phyloP scores from a whole-genome alignment of 2,113 vertebrate species.

The Ceuthmochares aereus region DNA sequence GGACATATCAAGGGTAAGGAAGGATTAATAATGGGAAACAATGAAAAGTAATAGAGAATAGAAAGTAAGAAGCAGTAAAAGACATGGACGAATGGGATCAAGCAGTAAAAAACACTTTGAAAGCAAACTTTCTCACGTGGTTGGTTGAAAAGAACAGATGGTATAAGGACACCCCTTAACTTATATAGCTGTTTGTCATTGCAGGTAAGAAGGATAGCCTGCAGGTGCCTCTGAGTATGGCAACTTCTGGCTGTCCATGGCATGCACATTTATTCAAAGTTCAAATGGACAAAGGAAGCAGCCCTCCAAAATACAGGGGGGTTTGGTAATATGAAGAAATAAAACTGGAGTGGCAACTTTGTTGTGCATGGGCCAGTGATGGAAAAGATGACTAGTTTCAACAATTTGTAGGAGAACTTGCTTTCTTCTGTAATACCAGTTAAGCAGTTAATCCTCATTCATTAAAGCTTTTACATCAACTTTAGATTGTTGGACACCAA shows the following conservation, averaged over 20 bases:
- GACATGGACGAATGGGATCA: background rate
- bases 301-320: background rate
- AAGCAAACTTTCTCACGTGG: background rate
- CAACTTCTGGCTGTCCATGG: background rate
- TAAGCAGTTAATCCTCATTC: background rate
- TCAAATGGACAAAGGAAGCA: background rate
- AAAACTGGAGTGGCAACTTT: background rate
- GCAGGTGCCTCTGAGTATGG: background rate
- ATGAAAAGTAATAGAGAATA: slow-evolving; percentile 31
- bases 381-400: background rate
- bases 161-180: background rate
- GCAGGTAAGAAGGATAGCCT: background rate
- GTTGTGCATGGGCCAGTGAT: background rate
- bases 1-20: slow-evolving; percentile 17
- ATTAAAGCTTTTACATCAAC: background rate
- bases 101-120: slow-evolving; percentile 21
- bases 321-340: background rate
- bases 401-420: background rate
- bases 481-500: background rate
- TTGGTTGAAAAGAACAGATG: background rate
- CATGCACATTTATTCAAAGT: background rate
- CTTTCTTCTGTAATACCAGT: background rate
- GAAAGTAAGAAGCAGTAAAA: slow-evolving; percentile 29
- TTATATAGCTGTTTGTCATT: background rate
- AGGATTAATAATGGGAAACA: slow-evolving; percentile 26